A percentile compares a stretch with the other conserved stretches of the same genome.
These are phyloP conservation scores for Venustaconcha ellipsiformis DNA, from an alignment of 1,140 invertebrate genomes.

Conservation along the genomic window DNA sequence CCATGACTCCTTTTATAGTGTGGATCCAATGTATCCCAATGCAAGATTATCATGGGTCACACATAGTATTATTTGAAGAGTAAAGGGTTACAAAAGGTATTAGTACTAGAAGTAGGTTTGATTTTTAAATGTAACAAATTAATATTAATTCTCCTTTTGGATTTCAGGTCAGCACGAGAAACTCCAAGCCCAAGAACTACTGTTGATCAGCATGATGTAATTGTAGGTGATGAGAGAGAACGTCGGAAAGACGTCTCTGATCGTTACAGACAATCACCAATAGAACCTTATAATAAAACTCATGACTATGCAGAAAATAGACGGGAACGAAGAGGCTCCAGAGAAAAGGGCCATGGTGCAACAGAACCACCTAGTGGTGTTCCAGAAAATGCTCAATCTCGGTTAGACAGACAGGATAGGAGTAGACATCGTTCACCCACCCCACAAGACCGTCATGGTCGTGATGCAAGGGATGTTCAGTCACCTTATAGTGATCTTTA, in stretches of 20 bases:
- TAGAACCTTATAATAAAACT: constrained; percentile 33
- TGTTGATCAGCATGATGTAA: constrained; percentile 26
- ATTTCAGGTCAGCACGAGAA: constrained; percentile 21
- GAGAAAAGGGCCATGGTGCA: constrained; percentile 26
- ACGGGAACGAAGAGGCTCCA: constrained; percentile 35
- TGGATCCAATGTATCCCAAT: too few relatives aligned
- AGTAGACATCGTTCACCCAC: constrained; percentile 36
- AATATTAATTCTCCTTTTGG: too few relatives aligned
- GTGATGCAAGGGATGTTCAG: constrained; percentile 20
- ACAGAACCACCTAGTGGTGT: too few relatives aligned
- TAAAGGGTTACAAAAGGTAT: too few relatives aligned
- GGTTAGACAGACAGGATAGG: constrained; percentile 6
- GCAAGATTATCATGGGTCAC: too few relatives aligned
- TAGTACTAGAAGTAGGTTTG: too few relatives aligned
- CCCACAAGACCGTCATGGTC: constrained; percentile 27
- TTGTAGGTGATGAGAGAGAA: constrained; percentile 38
- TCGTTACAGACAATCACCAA: constrained; percentile 43
- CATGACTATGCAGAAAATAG: constrained; percentile 39
- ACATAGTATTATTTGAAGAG: too few relatives aligned
- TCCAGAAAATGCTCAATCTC: constrained; percentile 1
- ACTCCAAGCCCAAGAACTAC: constrained; percentile 26
- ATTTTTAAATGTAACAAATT: too few relatives aligned
- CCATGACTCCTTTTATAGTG: too few relatives aligned
- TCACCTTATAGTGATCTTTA: constrained; percentile 5
- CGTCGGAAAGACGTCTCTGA: constrained; percentile 39